A percentile compares a stretch with the other conserved stretches of the same genome.
Conservation (phyloP, 2,888 invertebrate species). For the Altica lythri region DNA sequence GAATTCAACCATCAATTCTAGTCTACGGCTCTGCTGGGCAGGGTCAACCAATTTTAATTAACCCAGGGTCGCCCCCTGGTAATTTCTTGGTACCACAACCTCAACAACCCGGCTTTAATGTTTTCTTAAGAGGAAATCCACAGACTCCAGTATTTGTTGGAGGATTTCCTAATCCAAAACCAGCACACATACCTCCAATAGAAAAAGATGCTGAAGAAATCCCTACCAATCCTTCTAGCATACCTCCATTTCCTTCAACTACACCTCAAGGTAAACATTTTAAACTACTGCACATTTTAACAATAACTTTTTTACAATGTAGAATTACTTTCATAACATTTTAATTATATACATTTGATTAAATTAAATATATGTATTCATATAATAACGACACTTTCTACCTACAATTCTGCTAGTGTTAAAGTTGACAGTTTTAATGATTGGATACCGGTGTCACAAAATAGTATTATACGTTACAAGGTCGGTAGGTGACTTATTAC, state of each 20-base stretch:
- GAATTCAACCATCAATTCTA: constrained; percentile 52
- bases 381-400: too few relatives aligned
- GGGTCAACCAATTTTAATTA: constrained; percentile 52
- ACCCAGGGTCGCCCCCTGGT: constrained; percentile 50
- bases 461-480: too few relatives aligned
- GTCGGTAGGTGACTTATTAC: too few relatives aligned
- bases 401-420: too few relatives aligned
- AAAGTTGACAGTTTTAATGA: too few relatives aligned
- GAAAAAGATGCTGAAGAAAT: constrained; percentile 56
- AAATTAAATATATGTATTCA: too few relatives aligned
- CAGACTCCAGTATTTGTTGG: constrained; percentile 46
- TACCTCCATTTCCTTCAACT: constrained; percentile 41
- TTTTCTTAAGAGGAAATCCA: constrained; percentile 40
- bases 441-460: too few relatives aligned
- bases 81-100: constrained; percentile 52
- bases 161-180: constrained; percentile 51
- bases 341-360: too few relatives aligned
- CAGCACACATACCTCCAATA: constrained; percentile 52
- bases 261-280: constrained; percentile 19
- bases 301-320: not conserved
- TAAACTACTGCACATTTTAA: too few relatives aligned
- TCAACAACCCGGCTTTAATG: constrained; percentile 44
- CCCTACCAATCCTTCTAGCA: constrained; percentile 50
- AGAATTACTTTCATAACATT: too few relatives aligned
- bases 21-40: constrained; percentile 47